Conservation (phyloP, 2,797 vertebrate genomes). For the Pipistrellus pygmaeus region DNA sequence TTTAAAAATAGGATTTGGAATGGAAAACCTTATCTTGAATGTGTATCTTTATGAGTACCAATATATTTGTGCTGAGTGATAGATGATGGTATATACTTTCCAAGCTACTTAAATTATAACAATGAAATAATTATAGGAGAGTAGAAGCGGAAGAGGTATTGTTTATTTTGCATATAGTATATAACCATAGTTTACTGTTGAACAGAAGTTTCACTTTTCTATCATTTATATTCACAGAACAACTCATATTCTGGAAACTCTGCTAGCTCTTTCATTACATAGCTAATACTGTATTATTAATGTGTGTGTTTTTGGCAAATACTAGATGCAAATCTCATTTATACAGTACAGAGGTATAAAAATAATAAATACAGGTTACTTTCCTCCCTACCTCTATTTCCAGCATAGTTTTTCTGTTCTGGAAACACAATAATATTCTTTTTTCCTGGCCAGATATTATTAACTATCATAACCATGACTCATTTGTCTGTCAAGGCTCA, state of each 20-base stretch:
- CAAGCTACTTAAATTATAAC: not conserved
- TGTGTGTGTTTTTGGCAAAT: not conserved
- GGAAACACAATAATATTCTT: not conserved
- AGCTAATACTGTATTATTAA: conserved; percentile 36
- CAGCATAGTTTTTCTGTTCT: not conserved
- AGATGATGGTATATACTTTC: not conserved
- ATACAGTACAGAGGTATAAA: not conserved
- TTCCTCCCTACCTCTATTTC: conserved; percentile 11
- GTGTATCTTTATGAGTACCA: not conserved
- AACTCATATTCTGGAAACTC: not conserved
- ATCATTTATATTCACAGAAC: not conserved
- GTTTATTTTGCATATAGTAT: not conserved
- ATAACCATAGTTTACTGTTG: not conserved
- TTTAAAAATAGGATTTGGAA: conserved; percentile 11
- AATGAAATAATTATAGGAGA: not conserved
- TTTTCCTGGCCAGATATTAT: not conserved
- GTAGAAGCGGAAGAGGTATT: not conserved
- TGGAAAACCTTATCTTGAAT: not conserved
- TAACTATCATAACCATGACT: not conserved
- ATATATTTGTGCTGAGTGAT: not conserved
- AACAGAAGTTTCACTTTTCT: not conserved
- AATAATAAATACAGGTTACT: conserved; percentile 8
- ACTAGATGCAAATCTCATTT: not conserved
- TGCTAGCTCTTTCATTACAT: not conserved
- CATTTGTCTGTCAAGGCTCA: not conserved